A percentile compares a stretch with the other conserved stretches of the same genome.
Evolutionary conservation across 35 echinoderm and acorn worm genomes (phyloP).

Genomic region (Lytechinus variegatus): DNA sequence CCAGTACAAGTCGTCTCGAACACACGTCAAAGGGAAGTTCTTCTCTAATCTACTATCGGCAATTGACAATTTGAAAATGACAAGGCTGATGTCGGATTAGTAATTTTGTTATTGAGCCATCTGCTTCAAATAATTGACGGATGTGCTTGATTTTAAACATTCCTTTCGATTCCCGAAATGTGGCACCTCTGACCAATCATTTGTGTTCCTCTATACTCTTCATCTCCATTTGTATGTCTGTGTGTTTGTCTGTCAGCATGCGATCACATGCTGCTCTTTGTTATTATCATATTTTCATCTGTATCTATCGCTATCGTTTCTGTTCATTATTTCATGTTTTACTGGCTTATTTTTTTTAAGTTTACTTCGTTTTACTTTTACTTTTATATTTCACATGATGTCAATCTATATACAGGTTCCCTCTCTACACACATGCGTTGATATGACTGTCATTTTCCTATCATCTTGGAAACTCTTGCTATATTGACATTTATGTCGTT

Average conservation of each 20-base stretch:
- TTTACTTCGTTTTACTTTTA: too few relatives aligned
- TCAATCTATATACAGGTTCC: too few relatives aligned
- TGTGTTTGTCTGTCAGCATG: neutral
- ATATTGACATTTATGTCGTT: too few relatives aligned
- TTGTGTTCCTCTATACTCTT: neutral
- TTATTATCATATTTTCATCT: neutral
- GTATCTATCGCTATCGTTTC: too few relatives aligned
- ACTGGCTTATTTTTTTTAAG: too few relatives aligned
- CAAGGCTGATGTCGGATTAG: neutral
- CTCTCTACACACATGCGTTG: too few relatives aligned
- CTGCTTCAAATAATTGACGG: neutral
- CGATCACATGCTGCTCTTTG: neutral
- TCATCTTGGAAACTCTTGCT: too few relatives aligned
- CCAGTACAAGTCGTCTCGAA: neutral
- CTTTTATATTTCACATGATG: too few relatives aligned
- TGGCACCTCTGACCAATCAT: neutral
- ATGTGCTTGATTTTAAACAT: neutral
- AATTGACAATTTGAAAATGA: neutral
- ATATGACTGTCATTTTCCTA: too few relatives aligned
- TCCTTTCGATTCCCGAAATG: neutral
- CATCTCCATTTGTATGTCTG: neutral
- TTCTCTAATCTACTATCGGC: slow-evolving; percentile 10
- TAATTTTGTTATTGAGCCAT: neutral
- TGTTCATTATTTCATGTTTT: too few relatives aligned
- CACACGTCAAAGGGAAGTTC: neutral